These are phyloP conservation scores for Tragelaphus oryx DNA, from an alignment of 2,797 vertebrate species.

Conservation along the genomic window DNA sequence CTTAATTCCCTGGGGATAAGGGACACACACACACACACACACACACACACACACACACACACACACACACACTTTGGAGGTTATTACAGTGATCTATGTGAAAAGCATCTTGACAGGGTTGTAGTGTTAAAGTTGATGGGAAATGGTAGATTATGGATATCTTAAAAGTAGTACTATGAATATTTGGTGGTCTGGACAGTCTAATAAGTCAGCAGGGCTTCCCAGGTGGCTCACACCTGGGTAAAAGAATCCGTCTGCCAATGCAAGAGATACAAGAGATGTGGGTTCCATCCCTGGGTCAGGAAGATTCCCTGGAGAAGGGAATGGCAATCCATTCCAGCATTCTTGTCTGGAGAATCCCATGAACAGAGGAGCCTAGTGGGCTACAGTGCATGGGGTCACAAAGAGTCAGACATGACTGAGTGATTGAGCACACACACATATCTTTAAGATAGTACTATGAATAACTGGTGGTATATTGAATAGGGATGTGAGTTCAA, in stretches of 20 bases:
- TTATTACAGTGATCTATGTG: background rate
- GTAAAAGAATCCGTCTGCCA: background rate
- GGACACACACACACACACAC: background rate
- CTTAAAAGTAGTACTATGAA: background rate
- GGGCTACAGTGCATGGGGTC: background rate
- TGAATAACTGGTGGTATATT: background rate
- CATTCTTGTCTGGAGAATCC: background rate
- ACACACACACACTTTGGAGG: background rate
- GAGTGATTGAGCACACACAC: background rate
- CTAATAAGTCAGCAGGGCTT: background rate
- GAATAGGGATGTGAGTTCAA: background rate
- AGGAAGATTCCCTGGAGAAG: background rate
- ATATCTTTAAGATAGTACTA: background rate
- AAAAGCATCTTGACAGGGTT: background rate
- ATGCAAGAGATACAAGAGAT: background rate
- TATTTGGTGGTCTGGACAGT: background rate
- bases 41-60: background rate
- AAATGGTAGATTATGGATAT: background rate
- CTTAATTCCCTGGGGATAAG: background rate
- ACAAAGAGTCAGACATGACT: background rate
- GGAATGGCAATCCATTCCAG: background rate
- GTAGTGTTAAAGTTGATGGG: background rate
- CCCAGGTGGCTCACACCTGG: background rate
- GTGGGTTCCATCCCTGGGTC: background rate
- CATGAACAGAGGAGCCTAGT: background rate